phyloP scores from a whole-genome alignment of 2,113 vertebrate genomes.

The Pogona vitticeps region DNA sequence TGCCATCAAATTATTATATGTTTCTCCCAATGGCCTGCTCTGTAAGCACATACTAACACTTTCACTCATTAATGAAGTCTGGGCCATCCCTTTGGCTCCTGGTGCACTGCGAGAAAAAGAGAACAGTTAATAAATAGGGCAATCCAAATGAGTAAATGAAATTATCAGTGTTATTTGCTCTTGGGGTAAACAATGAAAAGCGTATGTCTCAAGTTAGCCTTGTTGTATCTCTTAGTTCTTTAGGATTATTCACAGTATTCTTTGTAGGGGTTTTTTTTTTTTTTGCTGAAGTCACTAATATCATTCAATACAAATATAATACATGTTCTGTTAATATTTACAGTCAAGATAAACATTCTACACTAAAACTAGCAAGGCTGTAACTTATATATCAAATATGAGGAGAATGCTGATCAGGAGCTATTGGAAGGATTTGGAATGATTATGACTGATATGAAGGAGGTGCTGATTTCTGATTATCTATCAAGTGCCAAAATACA shows the following conservation, averaged over 20 bases:
- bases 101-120: conserved; percentile 58
- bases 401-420: neutral
- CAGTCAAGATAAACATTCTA: neutral
- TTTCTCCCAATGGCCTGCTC: conserved; percentile 65
- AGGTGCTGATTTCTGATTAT: no score
- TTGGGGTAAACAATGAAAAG: neutral
- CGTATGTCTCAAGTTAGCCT: neutral
- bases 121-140: neutral
- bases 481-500: no score
- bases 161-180: neutral
- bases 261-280: neutral
- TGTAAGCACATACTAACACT: conserved; percentile 71
- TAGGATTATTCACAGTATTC: neutral
- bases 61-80: conserved; percentile 68
- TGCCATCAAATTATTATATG: conserved; percentile 51
- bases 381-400: neutral
- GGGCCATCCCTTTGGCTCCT: conserved; percentile 45
- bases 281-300: neutral
- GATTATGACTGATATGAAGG: neutral
- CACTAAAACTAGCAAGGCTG: neutral
- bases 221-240: neutral
- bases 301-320: neutral
- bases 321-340: neutral
- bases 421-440: neutral
- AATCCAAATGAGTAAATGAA: neutral